Base-by-base conservation (phyloP, 2,113 vertebrate genomes). In the Nibea albiflora region DNA sequence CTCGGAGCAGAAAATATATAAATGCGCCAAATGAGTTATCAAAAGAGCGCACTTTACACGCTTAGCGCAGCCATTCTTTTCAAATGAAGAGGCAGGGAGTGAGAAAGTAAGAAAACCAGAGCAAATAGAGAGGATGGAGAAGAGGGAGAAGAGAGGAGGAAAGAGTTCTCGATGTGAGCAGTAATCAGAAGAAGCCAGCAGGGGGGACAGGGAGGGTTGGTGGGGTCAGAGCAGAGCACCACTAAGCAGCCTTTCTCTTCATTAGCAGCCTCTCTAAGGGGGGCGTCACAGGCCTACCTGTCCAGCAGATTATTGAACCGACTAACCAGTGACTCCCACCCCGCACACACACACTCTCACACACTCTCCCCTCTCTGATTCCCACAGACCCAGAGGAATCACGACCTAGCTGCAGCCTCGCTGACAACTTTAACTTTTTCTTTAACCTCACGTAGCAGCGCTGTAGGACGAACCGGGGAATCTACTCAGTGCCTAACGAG, bases 201-300 rank as follows among this genome's bases (percentile, higher is more conserved):
- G 87, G 88, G 82, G 90, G 89, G 89, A 96, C 93, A 95, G 95
- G 95, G 94, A 94, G 95, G 95, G 96, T 94, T 96, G 94, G 94
- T 92, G 90, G 94, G 96, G 96, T 98, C 96, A 97, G 96, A 94
- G 91, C 94, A 90, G 95, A 95, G 94, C 90, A 96, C 96, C 96
- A 95, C 95, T 95, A 95, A 96, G 96, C 96, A 97, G 96, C 96
- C 95, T 95, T 97, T 96, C 96, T 97, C 96, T 98, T 98, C 96
- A 97, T 99, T 98, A 98, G 97, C 95, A 95, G 94, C 83, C 78
- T 92, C 93, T 96, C 96, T 95, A 94, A 84, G 91, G 96, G 95
- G 90, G 91, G 95, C 84, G 95, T 97, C 96, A 96, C 94, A 95
- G 94, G 94, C 94, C 95, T 97, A 98, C 96, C 97, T 99, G 97